Evolutionary conservation across 2,888 invertebrate species (phyloP), one percentile per base, ranked within the genome.

Genomic region (Augochlorella aurata): DNA sequence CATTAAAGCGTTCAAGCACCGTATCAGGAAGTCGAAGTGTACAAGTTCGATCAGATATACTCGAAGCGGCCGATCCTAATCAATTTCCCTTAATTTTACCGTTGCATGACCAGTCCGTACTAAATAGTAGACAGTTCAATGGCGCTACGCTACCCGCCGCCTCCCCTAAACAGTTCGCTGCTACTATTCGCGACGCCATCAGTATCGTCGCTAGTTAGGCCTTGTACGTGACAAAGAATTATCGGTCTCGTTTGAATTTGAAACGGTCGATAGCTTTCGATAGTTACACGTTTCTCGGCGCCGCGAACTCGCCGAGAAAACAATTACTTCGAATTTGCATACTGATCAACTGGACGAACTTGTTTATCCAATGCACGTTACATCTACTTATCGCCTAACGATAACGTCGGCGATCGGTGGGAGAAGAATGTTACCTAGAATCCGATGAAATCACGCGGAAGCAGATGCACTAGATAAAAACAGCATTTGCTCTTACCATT

Each of bases 31-130:
- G 54, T 66, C 58, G 12, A 77, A 58, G 63, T 71, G 73, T 69
- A 67, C 70, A 67, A 70, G 63, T 79, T 77, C 74, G 80, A 77
- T 74, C 73, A 70, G 74, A 83, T 78, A 81, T 76, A 83, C 81
- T 85, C 82, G 80, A 88, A 90, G 88, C 86, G 86, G 79, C 89
- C 83, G 90, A 90, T 90, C 89, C 87, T 89, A 90, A 91, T 91
- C 89, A 89, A 89, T 91, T 90, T 91, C 88, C 86, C 88, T 90
- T 89, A 90, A 91, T 91, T 90, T 89, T 90, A 90, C 84, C 89
- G 87, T 90, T 89, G 89, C 88, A 89, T 90, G 90, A 91, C 88
- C 87, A 83, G 82, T 82, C 66, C 69, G 77, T 78, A 44, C 80
- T 58, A 14, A 66, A 52, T 58, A 67, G 70, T 61, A 74, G 70